Conservation (phyloP, 2,888 invertebrate species). For the Troides aeacus region DNA sequence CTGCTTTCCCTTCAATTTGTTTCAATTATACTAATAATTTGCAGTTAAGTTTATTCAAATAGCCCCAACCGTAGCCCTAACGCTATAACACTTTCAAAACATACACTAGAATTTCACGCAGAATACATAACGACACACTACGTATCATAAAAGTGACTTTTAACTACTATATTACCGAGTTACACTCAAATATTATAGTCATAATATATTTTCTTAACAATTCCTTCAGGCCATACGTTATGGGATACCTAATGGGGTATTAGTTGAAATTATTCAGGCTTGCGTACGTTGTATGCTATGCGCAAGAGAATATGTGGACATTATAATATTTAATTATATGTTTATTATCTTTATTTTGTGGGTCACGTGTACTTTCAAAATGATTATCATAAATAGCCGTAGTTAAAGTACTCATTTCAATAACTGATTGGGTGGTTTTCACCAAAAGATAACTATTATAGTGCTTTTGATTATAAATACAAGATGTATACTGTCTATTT, state of each 20-base stretch:
- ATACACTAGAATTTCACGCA: constrained; percentile 15
- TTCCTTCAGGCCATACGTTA: constrained; percentile 21
- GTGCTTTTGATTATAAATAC: no score
- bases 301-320: constrained; percentile 7
- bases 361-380: constrained; percentile 4
- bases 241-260: constrained; percentile 12
- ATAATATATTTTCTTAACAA: constrained; percentile 22
- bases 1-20: constrained; percentile 24
- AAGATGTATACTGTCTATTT: no score
- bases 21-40: constrained; percentile 16
- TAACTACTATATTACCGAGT: constrained; percentile 9
- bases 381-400: background rate
- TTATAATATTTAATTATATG: constrained; percentile 25
- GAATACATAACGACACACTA: constrained; percentile 12
- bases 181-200: constrained; percentile 11
- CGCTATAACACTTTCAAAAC: constrained; percentile 23
- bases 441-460: no score
- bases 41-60: constrained; percentile 18
- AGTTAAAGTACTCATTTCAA: background rate
- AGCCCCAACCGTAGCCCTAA: constrained; percentile 12
- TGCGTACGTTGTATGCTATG: constrained; percentile 11
- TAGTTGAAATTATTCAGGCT: constrained; percentile 24
- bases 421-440: background rate
- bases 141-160: constrained; percentile 3
- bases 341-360: constrained; percentile 3